Evolutionary conservation across 2,113 vertebrate genomes (phyloP), one percentile per base, ranked within the genome.

Genomic region (Pterocles burchelli): DNA sequence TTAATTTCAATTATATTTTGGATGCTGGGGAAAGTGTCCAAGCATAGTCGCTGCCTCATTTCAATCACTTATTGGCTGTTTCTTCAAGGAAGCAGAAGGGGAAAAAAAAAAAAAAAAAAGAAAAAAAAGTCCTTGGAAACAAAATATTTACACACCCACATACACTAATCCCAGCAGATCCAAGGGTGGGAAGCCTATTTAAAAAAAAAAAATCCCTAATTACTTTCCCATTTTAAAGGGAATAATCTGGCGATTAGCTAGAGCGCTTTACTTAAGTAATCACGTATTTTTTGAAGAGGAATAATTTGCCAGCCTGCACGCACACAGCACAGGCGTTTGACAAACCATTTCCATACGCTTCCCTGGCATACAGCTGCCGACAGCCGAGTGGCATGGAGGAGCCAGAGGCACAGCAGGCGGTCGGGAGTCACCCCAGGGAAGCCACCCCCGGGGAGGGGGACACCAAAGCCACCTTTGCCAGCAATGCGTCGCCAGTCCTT

Each of bases 61-160:
- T 90, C 71, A 90, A 70, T 71, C 3, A 0, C 68, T 88, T 77
- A 78, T 62, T 7, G 1, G 12, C 57, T 63, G 38, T 52, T 84
- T 68, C 81, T 93, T 72, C 82, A 88, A 85, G 85, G 75, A 89
- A 82, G n/a, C n/a, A n/a, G n/a, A n/a, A n/a, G n/a, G 45, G 18
- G 33, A 63, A 7, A 24, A 22, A 5, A 10, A 8, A 12, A 4
- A 17, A 17, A 4, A 2, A 12, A 5, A 28, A 48, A 34, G 21
- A 41, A 22, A n/a, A 70, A 52, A 17, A 59, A 59, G 62, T 45
- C 90, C 85, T 91, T 96, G 75, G 93, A 96, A 96, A 95, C 79
- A 83, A 96, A 97, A 96, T 97, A 93, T 96, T 97, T 96, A 95
- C 85, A 93, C 63, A 79, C 76, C 68, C 88, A 95, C 65, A 2